Conservation (phyloP, 2,888 invertebrate species). For the Eledona agricola region DNA sequence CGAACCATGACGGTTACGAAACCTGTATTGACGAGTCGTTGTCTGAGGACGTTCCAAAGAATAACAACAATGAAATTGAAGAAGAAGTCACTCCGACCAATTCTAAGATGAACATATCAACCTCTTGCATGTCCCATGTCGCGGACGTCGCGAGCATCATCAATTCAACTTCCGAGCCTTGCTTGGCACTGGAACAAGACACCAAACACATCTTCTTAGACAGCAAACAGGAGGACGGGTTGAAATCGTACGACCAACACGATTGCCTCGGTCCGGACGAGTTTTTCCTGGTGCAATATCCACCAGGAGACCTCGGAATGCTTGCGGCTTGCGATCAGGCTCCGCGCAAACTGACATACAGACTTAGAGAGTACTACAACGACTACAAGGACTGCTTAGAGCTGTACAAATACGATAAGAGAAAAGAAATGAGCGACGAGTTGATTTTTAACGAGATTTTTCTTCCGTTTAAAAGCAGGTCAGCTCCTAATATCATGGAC, state of each 20-base stretch:
- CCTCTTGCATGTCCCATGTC: slow-evolving; percentile 7
- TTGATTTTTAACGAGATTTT: slow-evolving; percentile 55
- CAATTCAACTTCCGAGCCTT: slow-evolving; percentile 32
- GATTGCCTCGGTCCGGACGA: slow-evolving; percentile 54
- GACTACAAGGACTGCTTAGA: slow-evolving; percentile 71
- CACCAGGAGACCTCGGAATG: slow-evolving; percentile 43
- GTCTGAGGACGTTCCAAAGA: slow-evolving; percentile 54
- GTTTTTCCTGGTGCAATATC: slow-evolving; percentile 60
- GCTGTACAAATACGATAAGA: slow-evolving; percentile 56
- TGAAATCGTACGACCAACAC: slow-evolving; percentile 51
- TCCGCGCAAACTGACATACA: slow-evolving; percentile 46
- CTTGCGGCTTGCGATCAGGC: slow-evolving; percentile 41
- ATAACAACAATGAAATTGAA: slow-evolving; percentile 34
- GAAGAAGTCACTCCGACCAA: slow-evolving; percentile 55
- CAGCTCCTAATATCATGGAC: slow-evolving; percentile 66
- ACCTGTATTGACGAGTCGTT: slow-evolving; percentile 71
- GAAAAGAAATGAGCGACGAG: slow-evolving; percentile 58
- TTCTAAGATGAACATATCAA: slow-evolving; percentile 47
- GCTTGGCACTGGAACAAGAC: slow-evolving; percentile 41
- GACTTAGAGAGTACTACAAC: slow-evolving; percentile 69
- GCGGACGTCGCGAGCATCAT: slow-evolving; percentile 34
- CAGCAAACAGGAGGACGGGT: slow-evolving; percentile 49
- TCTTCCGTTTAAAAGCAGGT: slow-evolving; percentile 64
- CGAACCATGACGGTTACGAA: slow-evolving; percentile 66
- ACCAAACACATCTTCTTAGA: slow-evolving; percentile 53